Evolutionary conservation across 2,113 vertebrate species (phyloP).

Genomic region (Parotia lawesii): DNA sequence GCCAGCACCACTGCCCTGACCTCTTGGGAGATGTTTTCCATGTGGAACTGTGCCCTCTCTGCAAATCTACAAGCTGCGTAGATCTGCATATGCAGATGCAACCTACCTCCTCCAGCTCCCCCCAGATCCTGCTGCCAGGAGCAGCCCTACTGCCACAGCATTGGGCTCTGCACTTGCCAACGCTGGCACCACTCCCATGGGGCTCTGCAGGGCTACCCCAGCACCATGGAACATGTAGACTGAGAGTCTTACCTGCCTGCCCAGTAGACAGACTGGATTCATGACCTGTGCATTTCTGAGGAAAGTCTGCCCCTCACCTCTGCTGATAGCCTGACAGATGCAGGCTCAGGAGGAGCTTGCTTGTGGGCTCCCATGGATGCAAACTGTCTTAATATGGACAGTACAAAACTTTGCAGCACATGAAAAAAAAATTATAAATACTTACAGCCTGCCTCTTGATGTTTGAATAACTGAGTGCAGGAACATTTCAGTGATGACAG

Average conservation of each 20-base stretch:
- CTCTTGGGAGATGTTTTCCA: background rate
- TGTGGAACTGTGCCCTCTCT: background rate
- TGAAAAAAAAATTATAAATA: background rate
- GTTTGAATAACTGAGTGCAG: background rate
- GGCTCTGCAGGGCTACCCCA: background rate
- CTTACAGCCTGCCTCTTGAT: background rate
- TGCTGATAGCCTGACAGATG: rapidly evolving
- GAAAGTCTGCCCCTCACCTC: background rate
- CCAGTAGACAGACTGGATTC: background rate
- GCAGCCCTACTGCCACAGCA: background rate
- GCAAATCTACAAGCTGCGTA: background rate
- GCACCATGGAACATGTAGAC: rapidly evolving
- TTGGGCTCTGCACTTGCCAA: background rate
- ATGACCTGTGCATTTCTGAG: background rate
- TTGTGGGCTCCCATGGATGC: background rate
- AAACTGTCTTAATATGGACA: background rate
- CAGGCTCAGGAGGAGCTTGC: background rate
- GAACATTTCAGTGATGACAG: background rate
- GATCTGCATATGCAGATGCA: background rate
- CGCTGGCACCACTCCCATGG: rapidly evolving
- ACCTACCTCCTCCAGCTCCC: background rate
- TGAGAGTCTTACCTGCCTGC: rapidly evolving
- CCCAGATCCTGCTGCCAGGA: background rate
- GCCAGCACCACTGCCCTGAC: background rate
- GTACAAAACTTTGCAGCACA: background rate